phyloP scores from a whole-genome alignment of 2,797 vertebrate species.

The Urocyon cinereoargenteus region DNA sequence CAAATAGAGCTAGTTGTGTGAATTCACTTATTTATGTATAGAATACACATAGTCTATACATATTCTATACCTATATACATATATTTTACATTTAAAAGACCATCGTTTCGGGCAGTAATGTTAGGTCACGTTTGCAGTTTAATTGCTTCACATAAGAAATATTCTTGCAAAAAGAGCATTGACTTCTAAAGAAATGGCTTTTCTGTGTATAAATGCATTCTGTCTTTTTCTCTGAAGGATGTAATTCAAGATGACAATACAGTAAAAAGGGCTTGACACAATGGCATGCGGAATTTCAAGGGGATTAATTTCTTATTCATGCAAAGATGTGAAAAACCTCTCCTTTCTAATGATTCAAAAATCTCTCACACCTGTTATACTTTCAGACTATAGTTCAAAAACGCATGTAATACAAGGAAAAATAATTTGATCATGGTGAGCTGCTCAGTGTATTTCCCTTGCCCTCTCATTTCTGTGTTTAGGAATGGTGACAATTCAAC shows the following conservation, averaged over 20 bases:
- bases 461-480: background rate
- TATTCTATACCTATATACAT: no score
- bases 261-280: slow-evolving; percentile 52
- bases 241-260: slow-evolving; percentile 62
- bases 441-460: slow-evolving; percentile 59
- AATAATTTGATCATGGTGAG: slow-evolving; percentile 63
- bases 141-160: background rate
- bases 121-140: slow-evolving; percentile 12
- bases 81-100: slow-evolving; percentile 43
- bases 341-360: slow-evolving; percentile 68
- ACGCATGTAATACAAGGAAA: slow-evolving; percentile 66
- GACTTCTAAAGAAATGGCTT: slow-evolving; percentile 38
- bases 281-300: background rate
- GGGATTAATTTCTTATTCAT: slow-evolving; percentile 70
- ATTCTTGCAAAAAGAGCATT: background rate
- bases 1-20: background rate
- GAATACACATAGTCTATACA: background rate
- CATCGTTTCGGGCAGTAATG: slow-evolving; percentile 21
- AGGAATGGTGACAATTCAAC: background rate
- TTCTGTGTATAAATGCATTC: slow-evolving; percentile 60
- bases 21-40: background rate
- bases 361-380: slow-evolving; percentile 11
- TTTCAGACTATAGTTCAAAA: slow-evolving; percentile 72
- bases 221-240: slow-evolving; percentile 51
- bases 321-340: slow-evolving; percentile 11